Base-by-base conservation (phyloP, 2,888 invertebrate species). In the Sthenelais limicola region DNA sequence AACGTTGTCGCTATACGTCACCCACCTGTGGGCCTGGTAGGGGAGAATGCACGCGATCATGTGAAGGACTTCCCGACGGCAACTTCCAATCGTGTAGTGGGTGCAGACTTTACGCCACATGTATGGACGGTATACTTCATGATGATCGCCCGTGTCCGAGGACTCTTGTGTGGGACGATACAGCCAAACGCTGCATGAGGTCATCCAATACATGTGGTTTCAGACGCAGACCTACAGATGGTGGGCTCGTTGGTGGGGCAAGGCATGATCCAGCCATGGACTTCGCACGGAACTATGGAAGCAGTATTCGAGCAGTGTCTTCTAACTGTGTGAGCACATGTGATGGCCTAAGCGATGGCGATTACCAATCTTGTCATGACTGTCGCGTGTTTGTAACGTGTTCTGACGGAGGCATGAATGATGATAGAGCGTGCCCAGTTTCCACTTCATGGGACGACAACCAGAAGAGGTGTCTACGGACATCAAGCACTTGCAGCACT, bases 301-400 rank as follows among this genome's bases (percentile, higher is more conserved):
- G 62, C 62, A n/a, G 48, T 43, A 48, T 67, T 3, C 48, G 48
- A n/a, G 28, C 47, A 9, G 67, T 67, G 21, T 26, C 67, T 32
- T 38, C 38, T 26, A 43, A 43, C 38, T 78, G 78, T 52, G 66
- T 78, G 26, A 35, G 33, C 4, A 74, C 76, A 51, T 80, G 80
- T 68, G 32, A 21, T 2, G 51, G 54, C 21, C 69, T 72, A 43
- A 56, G 67, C 18, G 73, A 77, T 30, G 82, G 80, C 0, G 78
- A 82, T 72, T 80, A 80, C 71, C 80, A 79, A 47, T 75, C 76
- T 1, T 82, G 82, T 66, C 69, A 43, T 21, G 80, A 80, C 2
- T 82, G 82, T 69, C 72, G 77, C 38, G 75, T 76, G 21, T 82
- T 79, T 62, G 71, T 77, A 0, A 81, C 80, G 12, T 82, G 82